A percentile compares a stretch with the other conserved stretches of the same genome.
Conservation (phyloP, 2,113 vertebrate genomes). For the Rhinogobius similis region DNA sequence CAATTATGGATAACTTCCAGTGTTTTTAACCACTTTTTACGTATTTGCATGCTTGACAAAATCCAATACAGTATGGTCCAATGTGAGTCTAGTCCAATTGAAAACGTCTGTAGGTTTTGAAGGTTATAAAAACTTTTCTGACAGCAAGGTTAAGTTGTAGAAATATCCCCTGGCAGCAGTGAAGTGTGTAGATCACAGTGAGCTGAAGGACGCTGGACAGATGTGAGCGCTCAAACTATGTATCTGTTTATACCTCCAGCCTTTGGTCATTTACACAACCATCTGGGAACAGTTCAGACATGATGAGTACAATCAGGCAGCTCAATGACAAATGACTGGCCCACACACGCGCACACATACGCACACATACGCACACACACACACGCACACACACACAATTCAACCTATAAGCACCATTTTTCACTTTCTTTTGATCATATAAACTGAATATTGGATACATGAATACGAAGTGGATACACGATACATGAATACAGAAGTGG, state of each 20-base stretch:
- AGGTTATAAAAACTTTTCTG: neutral
- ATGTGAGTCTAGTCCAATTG: neutral
- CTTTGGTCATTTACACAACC: constrained; percentile 1
- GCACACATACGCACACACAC: too few relatives aligned
- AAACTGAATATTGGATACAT: too few relatives aligned
- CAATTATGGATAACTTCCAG: too few relatives aligned
- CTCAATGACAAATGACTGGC: constrained; percentile 8
- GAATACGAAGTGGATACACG: too few relatives aligned
- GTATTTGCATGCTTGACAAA: neutral
- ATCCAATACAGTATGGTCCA: neutral
- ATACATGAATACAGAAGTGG: too few relatives aligned
- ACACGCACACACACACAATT: neutral
- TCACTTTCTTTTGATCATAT: neutral
- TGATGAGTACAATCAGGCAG: neutral
- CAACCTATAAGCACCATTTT: neutral
- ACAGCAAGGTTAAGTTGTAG: neutral
- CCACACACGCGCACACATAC: constrained; percentile 5
- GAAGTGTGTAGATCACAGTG: neutral
- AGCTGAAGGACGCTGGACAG: constrained; percentile 26
- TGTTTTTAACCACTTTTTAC: too few relatives aligned
- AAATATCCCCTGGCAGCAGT: neutral
- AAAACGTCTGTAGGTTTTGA: neutral
- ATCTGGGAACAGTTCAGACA: constrained; percentile 21
- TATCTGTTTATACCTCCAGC: constrained; percentile 10
- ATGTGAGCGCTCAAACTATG: constrained; percentile 11